phyloP scores from a whole-genome alignment of 2,888 invertebrate genomes.

The Eudemis profundana region DNA sequence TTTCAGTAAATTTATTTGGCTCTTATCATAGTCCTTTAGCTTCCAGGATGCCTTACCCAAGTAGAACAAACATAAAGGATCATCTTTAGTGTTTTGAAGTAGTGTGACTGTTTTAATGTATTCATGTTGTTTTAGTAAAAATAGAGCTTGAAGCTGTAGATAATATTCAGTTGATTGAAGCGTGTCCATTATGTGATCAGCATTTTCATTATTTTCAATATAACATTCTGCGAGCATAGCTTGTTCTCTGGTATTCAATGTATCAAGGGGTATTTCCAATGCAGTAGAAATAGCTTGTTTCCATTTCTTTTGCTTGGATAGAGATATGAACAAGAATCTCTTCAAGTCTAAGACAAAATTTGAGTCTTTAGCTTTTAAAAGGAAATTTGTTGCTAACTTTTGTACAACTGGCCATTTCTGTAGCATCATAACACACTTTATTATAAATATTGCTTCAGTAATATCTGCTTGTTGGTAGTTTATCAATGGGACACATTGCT shows the following conservation, averaged over 20 bases:
- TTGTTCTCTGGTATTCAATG: conserved; percentile 61
- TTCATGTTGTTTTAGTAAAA: conserved; percentile 78
- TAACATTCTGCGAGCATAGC: conserved; percentile 70
- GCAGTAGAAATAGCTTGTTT: conserved; percentile 74
- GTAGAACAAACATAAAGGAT: conserved; percentile 83
- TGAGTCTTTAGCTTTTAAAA: conserved; percentile 67
- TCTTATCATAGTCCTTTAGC: conserved; percentile 84
- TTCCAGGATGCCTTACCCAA: conserved; percentile 87
- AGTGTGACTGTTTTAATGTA: conserved; percentile 83
- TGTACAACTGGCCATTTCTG: conserved; percentile 75
- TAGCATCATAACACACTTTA: conserved; percentile 72
- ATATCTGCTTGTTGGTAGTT: conserved; percentile 72
- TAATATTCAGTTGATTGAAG: conserved; percentile 63
- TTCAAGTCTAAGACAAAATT: conserved; percentile 60
- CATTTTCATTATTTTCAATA: conserved; percentile 66
- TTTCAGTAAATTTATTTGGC: conserved; percentile 87
- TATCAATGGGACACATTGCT: conserved; percentile 74
- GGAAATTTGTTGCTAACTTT: conserved; percentile 73
- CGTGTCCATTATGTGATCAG: conserved; percentile 61
- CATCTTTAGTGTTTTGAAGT: conserved; percentile 74
- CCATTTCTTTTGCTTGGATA: conserved; percentile 80
- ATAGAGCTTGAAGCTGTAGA: conserved; percentile 78
- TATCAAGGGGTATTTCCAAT: conserved; percentile 61
- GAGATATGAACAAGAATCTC: conserved; percentile 67
- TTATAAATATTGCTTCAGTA: conserved; percentile 70